These are phyloP conservation scores for Girardia tigrina DNA, from an alignment of 2,888 invertebrate species.

Conservation along the genomic window DNA sequence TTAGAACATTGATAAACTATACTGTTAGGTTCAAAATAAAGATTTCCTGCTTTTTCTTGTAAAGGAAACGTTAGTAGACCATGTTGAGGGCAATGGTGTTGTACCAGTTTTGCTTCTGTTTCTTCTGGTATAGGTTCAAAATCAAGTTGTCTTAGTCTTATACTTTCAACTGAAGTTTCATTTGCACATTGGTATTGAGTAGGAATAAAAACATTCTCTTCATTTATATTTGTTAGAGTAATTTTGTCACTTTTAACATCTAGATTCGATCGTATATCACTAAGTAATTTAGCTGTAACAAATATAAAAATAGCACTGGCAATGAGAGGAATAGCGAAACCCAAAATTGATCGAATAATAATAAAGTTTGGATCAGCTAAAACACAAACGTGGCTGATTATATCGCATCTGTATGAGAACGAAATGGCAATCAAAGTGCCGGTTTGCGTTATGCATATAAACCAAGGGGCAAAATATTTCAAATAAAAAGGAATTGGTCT, in stretches of 20 bases:
- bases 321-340: neutral
- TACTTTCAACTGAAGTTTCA: neutral
- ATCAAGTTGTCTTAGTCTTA: neutral
- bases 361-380: neutral
- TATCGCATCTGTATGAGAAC: neutral
- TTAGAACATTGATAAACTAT: slow-evolving; percentile 10
- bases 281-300: neutral
- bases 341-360: neutral
- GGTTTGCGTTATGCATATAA: neutral
- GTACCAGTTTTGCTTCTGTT: neutral
- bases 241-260: neutral
- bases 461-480: slow-evolving; percentile 9
- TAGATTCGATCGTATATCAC: neutral
- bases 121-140: neutral
- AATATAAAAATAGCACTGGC: slow-evolving; percentile 4
- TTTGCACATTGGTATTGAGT: neutral
- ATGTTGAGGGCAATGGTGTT: neutral
- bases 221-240: neutral
- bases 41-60: slow-evolving; percentile 15
- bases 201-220: neutral
- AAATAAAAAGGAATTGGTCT: neutral
- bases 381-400: neutral
- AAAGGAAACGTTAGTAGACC: neutral
- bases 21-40: neutral
- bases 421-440: neutral